Base-by-base conservation (phyloP, 37 sponge, comb jelly and placozoan genomes). In the Crambe crambe region DNA sequence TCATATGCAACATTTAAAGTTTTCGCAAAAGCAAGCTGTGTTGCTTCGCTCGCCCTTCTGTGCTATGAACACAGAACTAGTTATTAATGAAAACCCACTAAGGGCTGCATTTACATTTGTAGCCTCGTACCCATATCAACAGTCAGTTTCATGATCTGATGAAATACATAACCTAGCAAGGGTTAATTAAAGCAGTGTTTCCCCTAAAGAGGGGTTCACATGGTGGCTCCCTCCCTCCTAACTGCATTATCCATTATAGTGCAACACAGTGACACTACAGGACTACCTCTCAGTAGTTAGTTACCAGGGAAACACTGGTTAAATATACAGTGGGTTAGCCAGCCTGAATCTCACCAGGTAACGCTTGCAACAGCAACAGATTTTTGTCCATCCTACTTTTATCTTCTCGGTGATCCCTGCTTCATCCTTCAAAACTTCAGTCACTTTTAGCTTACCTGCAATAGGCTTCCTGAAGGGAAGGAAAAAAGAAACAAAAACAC, bases 341-440 rank as follows among this genome's bases (percentile, higher is more conserved):
- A 47, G 12, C 51, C 51, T 47, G 51, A 15, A 47, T 47, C 51
- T 47, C 34, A 64, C 73, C 44, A 26, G 56, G 22, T 67, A 79
- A 27, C 22, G 6, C 6, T 80, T 22, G 9, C 3, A 21, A 23
- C 75, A 74, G 39, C 59, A 82, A 74, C 56, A 68, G 38, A 77
- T 34, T 41, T 68, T 74, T 31, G 18, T 56, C 66, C 71, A 75
- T 44, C 77, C 68, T 4, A 41, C 21, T 10, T 60, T 2, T 5
- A 68, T 43, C 6, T 47, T 68, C 43, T 74, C 40, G 8, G 21
- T 38, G 15, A 23, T 41, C 0, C 78, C 71, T 30, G 47, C 26
- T 40, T 77, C 85, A 42, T 47, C 56, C 35, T 22, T 26, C 42
- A 77, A 10, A 68, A 67, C 66, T 4, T 76, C 85, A 3, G 43